phyloP scores from a whole-genome alignment of 2,797 vertebrate species.

The Aphelocoma californica region DNA sequence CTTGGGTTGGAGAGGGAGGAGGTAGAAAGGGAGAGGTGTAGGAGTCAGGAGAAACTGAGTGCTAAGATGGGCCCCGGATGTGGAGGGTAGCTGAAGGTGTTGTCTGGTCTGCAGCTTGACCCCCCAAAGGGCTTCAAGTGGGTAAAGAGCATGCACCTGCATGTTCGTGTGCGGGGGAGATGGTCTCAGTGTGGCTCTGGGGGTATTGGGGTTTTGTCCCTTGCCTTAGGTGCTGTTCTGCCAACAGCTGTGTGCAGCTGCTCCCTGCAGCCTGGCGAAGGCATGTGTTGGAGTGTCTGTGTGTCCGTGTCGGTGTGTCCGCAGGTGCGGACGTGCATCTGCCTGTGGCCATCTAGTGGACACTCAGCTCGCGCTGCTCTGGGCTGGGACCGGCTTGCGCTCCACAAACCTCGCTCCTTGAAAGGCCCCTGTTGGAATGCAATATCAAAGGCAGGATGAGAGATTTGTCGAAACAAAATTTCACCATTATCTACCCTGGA shows the following conservation, averaged over 20 bases:
- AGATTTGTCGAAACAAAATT: background rate
- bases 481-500: background rate
- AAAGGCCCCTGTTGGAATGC: background rate
- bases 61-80: rapidly evolving
- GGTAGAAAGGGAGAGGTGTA: background rate
- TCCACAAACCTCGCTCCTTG: background rate
- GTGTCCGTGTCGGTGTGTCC: background rate
- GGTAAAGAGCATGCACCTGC: rapidly evolving
- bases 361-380: background rate
- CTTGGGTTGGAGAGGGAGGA: background rate
- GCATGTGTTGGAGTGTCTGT: background rate
- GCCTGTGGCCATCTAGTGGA: conserved; percentile 66
- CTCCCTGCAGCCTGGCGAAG: background rate
- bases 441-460: background rate
- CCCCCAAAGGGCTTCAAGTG: background rate
- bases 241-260: background rate
- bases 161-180: background rate
- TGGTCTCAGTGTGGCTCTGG: background rate
- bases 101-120: background rate
- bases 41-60: background rate
- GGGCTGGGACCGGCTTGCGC: background rate
- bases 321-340: background rate
- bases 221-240: background rate
- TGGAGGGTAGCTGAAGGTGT: background rate
- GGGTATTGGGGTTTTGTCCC: background rate